Percentiles rank a stretch among this genome's conserved stretches.
Evolutionary conservation across 2,888 invertebrate species (phyloP).

Genomic region (Mystacides longicornis): DNA sequence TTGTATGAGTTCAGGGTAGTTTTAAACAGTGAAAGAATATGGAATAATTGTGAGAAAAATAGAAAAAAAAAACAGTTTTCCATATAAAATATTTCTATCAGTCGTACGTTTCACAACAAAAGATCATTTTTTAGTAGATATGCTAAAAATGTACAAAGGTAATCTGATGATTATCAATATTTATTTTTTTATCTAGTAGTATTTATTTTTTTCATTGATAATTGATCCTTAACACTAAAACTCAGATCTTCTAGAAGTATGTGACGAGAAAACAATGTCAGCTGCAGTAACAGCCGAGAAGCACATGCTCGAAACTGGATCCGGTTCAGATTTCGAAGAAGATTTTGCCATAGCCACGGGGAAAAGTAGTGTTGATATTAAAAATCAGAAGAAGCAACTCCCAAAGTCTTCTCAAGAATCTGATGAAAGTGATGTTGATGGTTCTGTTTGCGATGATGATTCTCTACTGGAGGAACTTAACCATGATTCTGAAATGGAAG

Average conservation of each 20-base stretch:
- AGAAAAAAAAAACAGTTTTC: no score
- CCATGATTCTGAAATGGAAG: slow-evolving; percentile 17
- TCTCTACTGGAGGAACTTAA: slow-evolving; percentile 20
- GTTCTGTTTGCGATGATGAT: slow-evolving; percentile 20
- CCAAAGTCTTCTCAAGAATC: background rate
- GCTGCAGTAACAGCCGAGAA: slow-evolving; percentile 54
- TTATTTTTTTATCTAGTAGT: no score
- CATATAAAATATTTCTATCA: no score
- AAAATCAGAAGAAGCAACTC: background rate
- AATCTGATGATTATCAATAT: no score
- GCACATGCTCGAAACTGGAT: slow-evolving; percentile 52
- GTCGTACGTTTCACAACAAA: no score
- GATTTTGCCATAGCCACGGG: slow-evolving; percentile 52
- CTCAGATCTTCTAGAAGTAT: slow-evolving; percentile 64
- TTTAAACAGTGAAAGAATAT: no score
- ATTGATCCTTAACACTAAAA: slow-evolving; percentile 1
- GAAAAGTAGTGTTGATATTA: slow-evolving; percentile 30
- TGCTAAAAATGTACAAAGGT: no score
- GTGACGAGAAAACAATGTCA: slow-evolving; percentile 59
- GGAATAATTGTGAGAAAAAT: no score
- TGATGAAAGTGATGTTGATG: slow-evolving; percentile 29
- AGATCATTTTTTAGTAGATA: no score
- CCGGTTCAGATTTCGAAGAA: slow-evolving; percentile 56
- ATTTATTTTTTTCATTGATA: background rate
- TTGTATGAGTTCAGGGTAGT: no score